Base-by-base conservation (phyloP, 2,113 vertebrate genomes). In the Syngnathus typhle region DNA sequence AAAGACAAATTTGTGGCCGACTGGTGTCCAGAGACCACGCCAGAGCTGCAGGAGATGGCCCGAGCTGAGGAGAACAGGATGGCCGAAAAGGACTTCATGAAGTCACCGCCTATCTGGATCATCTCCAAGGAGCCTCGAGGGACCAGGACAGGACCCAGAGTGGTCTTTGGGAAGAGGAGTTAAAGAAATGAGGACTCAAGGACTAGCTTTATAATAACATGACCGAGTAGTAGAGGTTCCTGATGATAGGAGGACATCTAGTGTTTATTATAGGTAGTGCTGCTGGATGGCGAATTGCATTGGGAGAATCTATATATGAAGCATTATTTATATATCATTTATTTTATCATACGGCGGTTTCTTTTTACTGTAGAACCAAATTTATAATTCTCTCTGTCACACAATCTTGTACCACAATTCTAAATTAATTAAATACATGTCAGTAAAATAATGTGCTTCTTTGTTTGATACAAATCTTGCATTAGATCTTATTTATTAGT, bases 1-100 rank as follows among this genome's bases (percentile, higher is more conserved):
- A 90, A 81, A 68, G 91, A 92, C 62, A 91, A 91, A 63, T 91
- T 92, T 56, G 81, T 89, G 80, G 84, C 38, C 1, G 90, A 91
- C 79, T 91, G 90, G 90, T 84, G 83, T 52, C 90, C 90, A n/a
- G 88, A 92, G 82, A 91, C 85, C 9, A 90, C 87, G 46, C 87
- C 83, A 0, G 88, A 90, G 68, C 84, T 90, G 64, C 88, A 91
- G 68, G 91, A 83, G 3, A 66, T 86, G 80, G 84, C 89, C 76
- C 81, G 74, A 0, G 58, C 78, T 0, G 71, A 90, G 58, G 72
- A 84, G 84, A 87, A 80, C 62, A 84, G 86, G 70, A 74, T 89
- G 61, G 51, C 82, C 3, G 84, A 91, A 64, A 43, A 38, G 74
- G 85, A 39, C 5, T 85, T 81, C 55, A 64, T 67, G 19, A 74